Evolutionary conservation across 2,113 vertebrate species (phyloP).

Genomic region (Sialia sialis): DNA sequence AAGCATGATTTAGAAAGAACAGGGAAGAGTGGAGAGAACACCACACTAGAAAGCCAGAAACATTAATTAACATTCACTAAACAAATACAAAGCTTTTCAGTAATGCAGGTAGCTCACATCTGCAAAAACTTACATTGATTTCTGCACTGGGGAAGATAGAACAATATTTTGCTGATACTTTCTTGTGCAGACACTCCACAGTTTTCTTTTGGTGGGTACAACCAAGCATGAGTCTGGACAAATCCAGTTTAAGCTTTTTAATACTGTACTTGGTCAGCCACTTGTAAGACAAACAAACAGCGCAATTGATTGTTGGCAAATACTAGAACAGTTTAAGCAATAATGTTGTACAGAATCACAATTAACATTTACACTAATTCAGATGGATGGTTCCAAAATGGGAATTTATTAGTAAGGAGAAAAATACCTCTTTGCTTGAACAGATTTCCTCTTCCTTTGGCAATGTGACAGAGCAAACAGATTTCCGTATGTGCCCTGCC

Average conservation of each 20-base stretch:
- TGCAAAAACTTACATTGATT: slow-evolving; percentile 70
- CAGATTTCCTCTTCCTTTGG: slow-evolving; percentile 75
- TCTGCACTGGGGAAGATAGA: slow-evolving; percentile 73
- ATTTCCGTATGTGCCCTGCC: not conserved
- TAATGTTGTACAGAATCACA: not conserved
- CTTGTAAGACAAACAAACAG: slow-evolving; percentile 58
- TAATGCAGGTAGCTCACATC: not conserved
- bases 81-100: not conserved
- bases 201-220: slow-evolving; percentile 68
- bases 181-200: slow-evolving; percentile 46
- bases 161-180: slow-evolving; percentile 71
- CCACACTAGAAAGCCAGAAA: not conserved
- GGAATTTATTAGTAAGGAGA: not conserved
- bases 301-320: not conserved
- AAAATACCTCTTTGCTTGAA: slow-evolving; percentile 77
- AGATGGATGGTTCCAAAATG: not conserved
- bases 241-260: slow-evolving; percentile 76
- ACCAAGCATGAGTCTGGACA: slow-evolving; percentile 69
- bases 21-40: not conserved
- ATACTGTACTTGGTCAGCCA: slow-evolving; percentile 79
- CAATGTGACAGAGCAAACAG: slow-evolving; percentile 32
- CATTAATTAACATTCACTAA: not conserved
- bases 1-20: not conserved
- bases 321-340: not conserved
- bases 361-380: not conserved